Percentiles rank a stretch among this genome's conserved stretches.
Conservation (phyloP, 2,888 invertebrate species). For the Invenusta paracnida region DNA sequence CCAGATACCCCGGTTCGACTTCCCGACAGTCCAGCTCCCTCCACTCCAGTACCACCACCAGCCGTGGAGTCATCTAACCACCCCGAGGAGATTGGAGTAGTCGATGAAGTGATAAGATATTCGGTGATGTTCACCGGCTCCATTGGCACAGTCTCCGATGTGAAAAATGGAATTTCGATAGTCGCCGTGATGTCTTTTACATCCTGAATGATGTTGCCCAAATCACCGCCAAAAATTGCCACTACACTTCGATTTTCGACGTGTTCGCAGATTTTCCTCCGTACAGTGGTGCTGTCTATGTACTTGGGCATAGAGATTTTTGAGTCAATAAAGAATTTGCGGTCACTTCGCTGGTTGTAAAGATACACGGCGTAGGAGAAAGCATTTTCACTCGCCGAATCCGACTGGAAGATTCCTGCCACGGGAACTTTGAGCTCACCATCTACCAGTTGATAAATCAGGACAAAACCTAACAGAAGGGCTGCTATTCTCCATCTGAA, state of each 20-base stretch:
- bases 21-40: background rate
- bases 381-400: background rate
- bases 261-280: slow-evolving; percentile 19
- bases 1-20: background rate
- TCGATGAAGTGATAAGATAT: background rate
- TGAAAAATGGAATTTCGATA: slow-evolving; percentile 47
- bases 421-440: background rate
- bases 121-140: background rate
- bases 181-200: slow-evolving; percentile 46
- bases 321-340: background rate
- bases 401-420: background rate
- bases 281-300: background rate
- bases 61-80: too few relatives aligned
- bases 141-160: background rate
- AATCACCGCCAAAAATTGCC: slow-evolving; percentile 48
- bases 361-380: background rate
- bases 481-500: too few relatives aligned
- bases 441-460: background rate
- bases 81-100: too few relatives aligned
- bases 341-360: background rate
- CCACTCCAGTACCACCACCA: too few relatives aligned
- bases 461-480: background rate
- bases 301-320: background rate
- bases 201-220: slow-evolving; percentile 42
- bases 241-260: background rate